Base-by-base conservation (phyloP, 1,140 invertebrate species). In the Metaphire vulgaris region DNA sequence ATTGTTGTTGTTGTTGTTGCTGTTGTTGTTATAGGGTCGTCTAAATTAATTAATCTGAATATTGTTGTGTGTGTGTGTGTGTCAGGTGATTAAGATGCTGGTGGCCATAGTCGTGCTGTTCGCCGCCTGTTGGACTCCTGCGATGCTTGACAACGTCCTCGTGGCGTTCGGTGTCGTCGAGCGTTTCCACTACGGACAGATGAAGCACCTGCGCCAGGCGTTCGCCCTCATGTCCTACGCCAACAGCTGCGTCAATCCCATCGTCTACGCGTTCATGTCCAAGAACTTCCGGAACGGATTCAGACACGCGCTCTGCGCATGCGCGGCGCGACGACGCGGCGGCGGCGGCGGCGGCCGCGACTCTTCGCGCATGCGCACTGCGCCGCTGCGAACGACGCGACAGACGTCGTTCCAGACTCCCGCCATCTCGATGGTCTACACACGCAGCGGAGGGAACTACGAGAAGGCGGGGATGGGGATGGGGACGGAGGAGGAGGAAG, bases 191-290 rank as follows among this genome's bases (percentile, higher is more conserved):
- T 81, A 82, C n/a, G 89, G 88, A 0, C 80, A 83, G 29, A 83
- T 89, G 21, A 91, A 91, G 79, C 89, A 90, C 75, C 85, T 91
- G 80, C 87, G 89, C 16, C 90, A 89, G 0, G 83, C 88, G 16
- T 90, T 92, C 80, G 89, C 89, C 79, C 89, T 91, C 75, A 91
- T 85, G 75, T 82, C 83, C 2, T 85, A 86, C 79, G 74, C 82
- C 56, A 86, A 85, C 87, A 89, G 91, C 82, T 92, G 91, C 81
- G 89, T 92, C 77, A 92, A 93, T 85, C 92, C 92, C 14, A 88
- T 92, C 68, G 88, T 92, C 15, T 93, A 93, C 82, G 91, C 91
- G 30, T 92, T 92, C 83, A 92, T 93, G 90, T 92, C 91, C 1
- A 90, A 90, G 80, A 91, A 91, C 85, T 93, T 93, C 85, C 85